Conservation (phyloP, 1,140 invertebrate genomes). For the Euglossa dilemma region DNA sequence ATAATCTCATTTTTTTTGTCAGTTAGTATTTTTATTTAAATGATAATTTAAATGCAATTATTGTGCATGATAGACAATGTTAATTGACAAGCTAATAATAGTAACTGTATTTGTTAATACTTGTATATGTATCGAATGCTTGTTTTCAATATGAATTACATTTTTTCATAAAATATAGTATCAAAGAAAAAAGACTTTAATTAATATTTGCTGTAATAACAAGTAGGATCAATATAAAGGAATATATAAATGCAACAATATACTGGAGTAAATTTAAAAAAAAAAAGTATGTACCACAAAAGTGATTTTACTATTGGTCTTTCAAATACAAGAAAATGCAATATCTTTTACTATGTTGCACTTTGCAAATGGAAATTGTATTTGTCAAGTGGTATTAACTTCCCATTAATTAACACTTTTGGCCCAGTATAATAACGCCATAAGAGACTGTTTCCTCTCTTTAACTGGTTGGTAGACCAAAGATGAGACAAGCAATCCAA, state of each 20-base stretch:
- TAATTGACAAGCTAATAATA: neutral
- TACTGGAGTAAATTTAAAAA: no score
- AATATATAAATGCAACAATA: conserved; percentile 26
- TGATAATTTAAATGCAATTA: conserved; percentile 8
- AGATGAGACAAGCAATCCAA: conserved; percentile 91
- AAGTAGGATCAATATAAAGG: conserved; percentile 10
- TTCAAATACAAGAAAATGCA: conserved; percentile 25
- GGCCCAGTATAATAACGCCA: conserved; percentile 91
- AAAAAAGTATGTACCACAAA: conserved; percentile 3
- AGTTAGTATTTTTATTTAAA: conserved; percentile 8
- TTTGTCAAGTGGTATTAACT: conserved; percentile 61
- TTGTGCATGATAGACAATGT: neutral
- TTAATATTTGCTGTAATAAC: neutral
- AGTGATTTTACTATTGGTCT: conserved; percentile 40
- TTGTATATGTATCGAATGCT: neutral
- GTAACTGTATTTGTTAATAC: neutral
- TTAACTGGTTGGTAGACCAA: conserved; percentile 87
- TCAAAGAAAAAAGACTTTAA: neutral
- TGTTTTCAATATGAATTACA: neutral
- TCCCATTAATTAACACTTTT: conserved; percentile 76
- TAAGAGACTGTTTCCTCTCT: conserved; percentile 91
- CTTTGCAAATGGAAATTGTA: conserved; percentile 48
- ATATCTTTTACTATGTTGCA: conserved; percentile 45
- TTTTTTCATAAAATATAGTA: neutral
- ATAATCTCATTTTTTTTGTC: neutral